These are phyloP conservation scores for Monomorium pharaonis DNA, from an alignment of 1,140 invertebrate genomes.

Conservation along the genomic window DNA sequence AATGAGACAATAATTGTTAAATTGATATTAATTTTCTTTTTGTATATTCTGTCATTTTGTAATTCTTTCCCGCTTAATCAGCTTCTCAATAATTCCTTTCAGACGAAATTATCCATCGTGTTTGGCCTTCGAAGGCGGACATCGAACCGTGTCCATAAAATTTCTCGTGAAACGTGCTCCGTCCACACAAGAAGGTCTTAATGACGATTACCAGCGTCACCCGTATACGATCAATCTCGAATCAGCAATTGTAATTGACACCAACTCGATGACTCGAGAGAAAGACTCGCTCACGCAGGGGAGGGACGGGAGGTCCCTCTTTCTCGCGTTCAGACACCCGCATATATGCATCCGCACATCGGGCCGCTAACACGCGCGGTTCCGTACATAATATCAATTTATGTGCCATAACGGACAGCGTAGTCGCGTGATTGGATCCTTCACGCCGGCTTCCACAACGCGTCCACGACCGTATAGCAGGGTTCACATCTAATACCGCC, in stretches of 20 bases:
- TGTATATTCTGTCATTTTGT: neutral
- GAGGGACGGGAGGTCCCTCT: neutral
- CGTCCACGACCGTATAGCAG: constrained; percentile 4
- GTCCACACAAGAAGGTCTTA: constrained; percentile 13
- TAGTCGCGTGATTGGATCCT: constrained; percentile 50
- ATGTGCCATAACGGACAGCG: constrained; percentile 61
- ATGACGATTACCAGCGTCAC: constrained; percentile 47
- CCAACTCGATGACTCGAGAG: constrained; percentile 50
- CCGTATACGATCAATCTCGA: constrained; percentile 73
- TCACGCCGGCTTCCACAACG: constrained; percentile 30
- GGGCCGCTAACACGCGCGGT: constrained; percentile 12
- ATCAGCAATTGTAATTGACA: constrained; percentile 71
- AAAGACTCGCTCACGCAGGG: neutral
- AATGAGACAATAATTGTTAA: too few relatives aligned
- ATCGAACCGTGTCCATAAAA: constrained; percentile 59
- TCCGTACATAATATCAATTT: constrained; percentile 63
- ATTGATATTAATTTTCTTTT: too few relatives aligned
- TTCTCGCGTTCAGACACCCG: constrained; percentile 51
- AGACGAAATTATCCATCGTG: constrained; percentile 61
- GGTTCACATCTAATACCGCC: constrained; percentile 57
- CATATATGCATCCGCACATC: constrained; percentile 47
- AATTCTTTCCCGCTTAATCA: constrained; percentile 58
- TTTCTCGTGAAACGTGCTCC: constrained; percentile 21
- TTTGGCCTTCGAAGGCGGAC: constrained; percentile 60
- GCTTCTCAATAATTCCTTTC: constrained; percentile 48